Base-by-base conservation (phyloP, 2,113 vertebrate species). In the Salvelinus namaycush region DNA sequence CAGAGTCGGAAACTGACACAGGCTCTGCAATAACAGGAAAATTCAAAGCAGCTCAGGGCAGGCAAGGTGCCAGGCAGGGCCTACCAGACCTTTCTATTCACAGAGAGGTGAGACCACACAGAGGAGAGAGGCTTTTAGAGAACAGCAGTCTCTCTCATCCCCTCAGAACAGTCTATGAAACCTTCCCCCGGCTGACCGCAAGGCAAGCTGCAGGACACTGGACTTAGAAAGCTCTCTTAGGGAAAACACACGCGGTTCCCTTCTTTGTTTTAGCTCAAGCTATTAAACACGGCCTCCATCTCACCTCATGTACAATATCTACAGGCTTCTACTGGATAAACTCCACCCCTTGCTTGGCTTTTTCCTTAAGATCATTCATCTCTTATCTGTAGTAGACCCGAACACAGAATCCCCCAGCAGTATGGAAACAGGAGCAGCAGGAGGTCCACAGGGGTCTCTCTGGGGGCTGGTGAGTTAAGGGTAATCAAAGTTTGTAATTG, bases 21-120 rank as follows among this genome's bases (percentile, higher is more conserved):
- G 68, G 24, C 78, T 57, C 57, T 34, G 84, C 85, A 89, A 90
- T 86, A 90, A 92, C 89, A 92, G 89, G 89, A 91, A 90, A 86
- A 80, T 66, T 79, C 64, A 72, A 71, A 76, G 76, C 59, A 60
- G 72, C 71, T 78, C 68, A 54, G 16, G 3, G 4, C 39, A 66
- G 78, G 59, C 67, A 0, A 82, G 60, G 49, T 16, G 70, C 60
- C 24, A 76, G n/a, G 68, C 2, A 27, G 39, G 8, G 39, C 2
- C 39, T 68, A 57, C 67, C 22, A 48, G 39, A n/a, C 39, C 31
- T 76, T 14, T 72, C 31, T 20, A 66, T 68, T 49, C n/a, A 64
- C 27, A 65, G 66, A 26, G 76, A 51, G 29, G 44, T 68, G 76
- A 59, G 65, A 68, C 70, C 20, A 3, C 68, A 54, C 64, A 29